Percentiles rank a stretch among this genome's conserved stretches.
phyloP scores from a whole-genome alignment of 1,140 invertebrate genomes.

The Coenobita brevimanus region DNA sequence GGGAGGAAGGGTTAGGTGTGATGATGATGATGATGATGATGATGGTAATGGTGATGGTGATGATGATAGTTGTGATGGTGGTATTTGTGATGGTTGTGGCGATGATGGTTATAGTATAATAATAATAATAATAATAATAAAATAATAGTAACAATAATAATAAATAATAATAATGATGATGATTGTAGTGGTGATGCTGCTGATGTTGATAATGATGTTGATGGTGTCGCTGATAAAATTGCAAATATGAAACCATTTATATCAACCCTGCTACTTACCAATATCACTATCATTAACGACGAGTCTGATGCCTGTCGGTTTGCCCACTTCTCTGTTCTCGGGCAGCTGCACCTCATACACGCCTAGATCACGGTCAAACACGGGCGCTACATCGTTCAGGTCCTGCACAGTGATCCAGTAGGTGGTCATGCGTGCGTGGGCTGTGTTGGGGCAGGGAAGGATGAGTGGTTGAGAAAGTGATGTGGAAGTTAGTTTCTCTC shows the following conservation, averaged over 20 bases:
- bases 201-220: no score
- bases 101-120: no score
- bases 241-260: no score
- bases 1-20: not conserved
- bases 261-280: conserved; percentile 7
- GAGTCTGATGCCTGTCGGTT: conserved; percentile 37
- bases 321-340: conserved; percentile 47
- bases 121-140: no score
- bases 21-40: not conserved
- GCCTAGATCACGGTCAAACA: not conserved
- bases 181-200: no score
- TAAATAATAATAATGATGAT: no score
- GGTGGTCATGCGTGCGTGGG: conserved; percentile 48
- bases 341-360: conserved; percentile 45
- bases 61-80: not conserved
- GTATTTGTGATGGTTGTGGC: no score
- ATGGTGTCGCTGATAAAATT: no score
- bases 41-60: not conserved
- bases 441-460: not conserved
- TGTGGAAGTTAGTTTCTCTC: no score
- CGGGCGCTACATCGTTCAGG: conserved; percentile 46
- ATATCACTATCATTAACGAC: conserved; percentile 13
- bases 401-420: conserved; percentile 58
- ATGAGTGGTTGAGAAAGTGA: not conserved
- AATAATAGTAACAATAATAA: no score